Evolutionary conservation across 2,113 vertebrate species (phyloP).

Genomic region (Ibidorhyncha struthersii): DNA sequence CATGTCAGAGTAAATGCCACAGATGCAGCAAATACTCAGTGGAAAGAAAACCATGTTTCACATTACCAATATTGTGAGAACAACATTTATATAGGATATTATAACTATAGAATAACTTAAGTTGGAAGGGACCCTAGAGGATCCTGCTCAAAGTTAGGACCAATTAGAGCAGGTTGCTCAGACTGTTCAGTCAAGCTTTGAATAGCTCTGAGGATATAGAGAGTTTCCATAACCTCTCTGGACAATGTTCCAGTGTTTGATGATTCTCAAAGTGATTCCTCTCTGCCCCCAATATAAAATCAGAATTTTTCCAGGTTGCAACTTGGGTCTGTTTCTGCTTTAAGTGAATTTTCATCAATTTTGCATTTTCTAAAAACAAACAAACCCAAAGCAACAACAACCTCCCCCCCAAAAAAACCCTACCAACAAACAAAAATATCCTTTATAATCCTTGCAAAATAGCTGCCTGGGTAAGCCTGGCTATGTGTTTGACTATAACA

Average conservation of each 20-base stretch:
- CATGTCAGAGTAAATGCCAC: not conserved
- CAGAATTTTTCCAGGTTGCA: not conserved
- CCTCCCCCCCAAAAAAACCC: too few relatives aligned
- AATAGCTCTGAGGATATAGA: not conserved
- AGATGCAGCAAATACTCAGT: not conserved
- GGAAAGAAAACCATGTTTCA: not conserved
- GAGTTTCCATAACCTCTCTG: not conserved
- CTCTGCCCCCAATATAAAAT: not conserved
- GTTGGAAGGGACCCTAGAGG: not conserved
- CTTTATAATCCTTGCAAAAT: not conserved
- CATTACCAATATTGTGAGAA: not conserved
- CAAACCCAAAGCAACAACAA: too few relatives aligned
- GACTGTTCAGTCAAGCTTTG: not conserved
- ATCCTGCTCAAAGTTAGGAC: not conserved
- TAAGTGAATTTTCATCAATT: not conserved
- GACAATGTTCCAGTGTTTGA: not conserved
- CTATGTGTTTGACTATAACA: not conserved
- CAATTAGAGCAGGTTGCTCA: not conserved
- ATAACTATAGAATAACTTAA: not conserved
- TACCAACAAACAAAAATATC: too few relatives aligned
- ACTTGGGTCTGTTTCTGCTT: not conserved
- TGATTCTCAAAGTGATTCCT: not conserved
- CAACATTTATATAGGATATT: not conserved
- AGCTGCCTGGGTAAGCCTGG: not conserved
- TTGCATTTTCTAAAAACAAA: not conserved